These are phyloP conservation scores for Papilio polytes DNA, from an alignment of 1,140 invertebrate species.

Conservation along the genomic window DNA sequence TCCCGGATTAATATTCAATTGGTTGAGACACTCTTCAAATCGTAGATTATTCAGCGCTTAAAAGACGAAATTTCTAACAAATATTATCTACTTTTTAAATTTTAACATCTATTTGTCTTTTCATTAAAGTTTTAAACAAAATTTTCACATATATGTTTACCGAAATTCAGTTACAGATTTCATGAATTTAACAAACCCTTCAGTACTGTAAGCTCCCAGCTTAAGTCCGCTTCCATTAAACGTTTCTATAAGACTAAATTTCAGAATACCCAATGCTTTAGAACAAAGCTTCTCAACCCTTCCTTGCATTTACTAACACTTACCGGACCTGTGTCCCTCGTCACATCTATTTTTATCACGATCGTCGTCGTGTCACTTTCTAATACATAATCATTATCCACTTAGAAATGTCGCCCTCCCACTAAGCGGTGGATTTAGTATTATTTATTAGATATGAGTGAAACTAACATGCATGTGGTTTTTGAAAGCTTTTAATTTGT, in stretches of 20 bases:
- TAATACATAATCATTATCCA: slow-evolving; percentile 22
- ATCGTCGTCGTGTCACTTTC: slow-evolving; percentile 24
- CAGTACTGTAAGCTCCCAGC: neutral
- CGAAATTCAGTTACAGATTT: neutral
- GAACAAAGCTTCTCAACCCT: slow-evolving; percentile 1
- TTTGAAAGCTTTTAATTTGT: neutral
- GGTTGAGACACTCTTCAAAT: neutral
- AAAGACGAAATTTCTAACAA: neutral
- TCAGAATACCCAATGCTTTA: neutral
- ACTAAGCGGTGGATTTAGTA: slow-evolving; percentile 8
- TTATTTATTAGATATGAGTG: neutral
- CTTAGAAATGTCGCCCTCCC: slow-evolving; percentile 30
- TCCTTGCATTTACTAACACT: neutral
- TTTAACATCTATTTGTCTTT: no score
- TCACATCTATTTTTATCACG: slow-evolving; percentile 31
- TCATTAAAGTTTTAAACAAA: neutral
- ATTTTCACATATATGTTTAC: neutral
- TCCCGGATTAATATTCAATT: neutral
- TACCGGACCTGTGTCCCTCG: slow-evolving; percentile 27
- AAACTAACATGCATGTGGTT: neutral
- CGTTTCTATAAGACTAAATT: neutral
- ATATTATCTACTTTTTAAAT: neutral
- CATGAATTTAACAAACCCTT: slow-evolving; percentile 12
- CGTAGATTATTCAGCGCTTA: neutral
- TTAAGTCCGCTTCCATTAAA: slow-evolving; percentile 13